These are phyloP conservation scores for Sylvilagus bachmani DNA, from an alignment of 2,113 vertebrate genomes.

Conservation along the genomic window DNA sequence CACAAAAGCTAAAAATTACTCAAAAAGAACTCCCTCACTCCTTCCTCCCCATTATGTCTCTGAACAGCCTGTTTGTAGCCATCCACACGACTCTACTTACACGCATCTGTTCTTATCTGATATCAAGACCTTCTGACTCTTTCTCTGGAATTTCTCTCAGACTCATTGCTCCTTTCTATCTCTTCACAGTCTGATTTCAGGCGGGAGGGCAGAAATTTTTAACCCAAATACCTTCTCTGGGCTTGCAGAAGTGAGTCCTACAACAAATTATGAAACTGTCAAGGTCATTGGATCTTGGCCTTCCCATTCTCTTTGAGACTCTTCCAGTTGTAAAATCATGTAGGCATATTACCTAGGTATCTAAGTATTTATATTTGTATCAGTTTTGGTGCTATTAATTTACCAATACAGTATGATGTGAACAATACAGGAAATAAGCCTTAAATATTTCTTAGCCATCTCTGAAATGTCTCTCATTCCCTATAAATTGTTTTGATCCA, in stretches of 20 bases:
- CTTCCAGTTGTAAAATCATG: neutral
- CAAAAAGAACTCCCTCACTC: neutral
- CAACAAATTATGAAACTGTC: slow-evolving; percentile 5
- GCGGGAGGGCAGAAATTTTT: neutral
- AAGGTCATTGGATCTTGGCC: neutral
- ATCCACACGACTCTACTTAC: neutral
- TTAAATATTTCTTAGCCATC: neutral
- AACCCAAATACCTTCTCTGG: neutral
- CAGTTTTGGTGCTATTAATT: neutral
- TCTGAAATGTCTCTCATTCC: neutral
- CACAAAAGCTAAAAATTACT: slow-evolving; percentile 36
- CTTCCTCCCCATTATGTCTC: neutral
- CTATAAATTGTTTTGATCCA: neutral
- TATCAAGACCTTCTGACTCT: accelerated
- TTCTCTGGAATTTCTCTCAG: neutral
- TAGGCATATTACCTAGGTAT: neutral
- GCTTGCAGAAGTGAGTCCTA: neutral
- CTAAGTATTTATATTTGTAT: neutral
- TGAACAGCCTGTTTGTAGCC: neutral
- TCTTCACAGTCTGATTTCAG: neutral
- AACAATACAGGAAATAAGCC: neutral
- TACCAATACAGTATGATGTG: neutral
- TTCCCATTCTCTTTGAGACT: neutral
- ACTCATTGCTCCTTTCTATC: neutral
- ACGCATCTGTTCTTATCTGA: neutral